Base-by-base conservation (phyloP, 2,797 vertebrate species). In the Melanitta fusca region DNA sequence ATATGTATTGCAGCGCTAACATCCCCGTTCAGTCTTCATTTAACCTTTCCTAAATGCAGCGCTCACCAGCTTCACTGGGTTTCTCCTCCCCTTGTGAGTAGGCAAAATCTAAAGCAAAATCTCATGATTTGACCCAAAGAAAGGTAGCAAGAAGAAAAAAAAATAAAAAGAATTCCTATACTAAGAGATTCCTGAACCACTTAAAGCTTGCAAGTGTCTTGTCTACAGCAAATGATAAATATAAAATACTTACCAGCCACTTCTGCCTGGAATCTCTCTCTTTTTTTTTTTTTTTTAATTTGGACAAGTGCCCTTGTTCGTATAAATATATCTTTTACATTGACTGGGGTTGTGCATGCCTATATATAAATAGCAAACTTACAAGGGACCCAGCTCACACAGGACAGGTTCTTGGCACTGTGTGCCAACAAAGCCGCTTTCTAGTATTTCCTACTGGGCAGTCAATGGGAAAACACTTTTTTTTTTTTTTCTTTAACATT, bases 131-230 rank as follows among this genome's bases (percentile, higher is more conserved):
- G 45, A 47, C 38, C 34, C 56, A 38, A 62, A 82, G 68, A 64
- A 90, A 94, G 38, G 69, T 47, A 86, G 28, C 30, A 43, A 41
- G 73, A 72, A 53, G 10, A 2, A 51, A 70, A 71, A 77, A 25
- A 25, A 25, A 3, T 0, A 41, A 24, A 53, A 27, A 3, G 0
- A 41, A 71, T 75, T 69, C 25, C 68, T 30, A 2, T 18, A 15
- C 4, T 17, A 75, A 58, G 36, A 69, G 56, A 49, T 34, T 17
- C 20, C 47, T 84, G 73, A 93, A 75, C 32, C 77, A 79, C 80
- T 58, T 62, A n/a, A 28, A 64, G 80, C 17, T 84, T 80, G 41
- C 27, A 28, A 80, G 51, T 18, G 56, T 28, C 51, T 69, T n/a
- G 22, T 79, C 66, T 87, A 5, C 82, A 38, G 51, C 68, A 30